phyloP scores from a whole-genome alignment of 92 coral and sea anemone genomes.

The Paramuricea clavata region DNA sequence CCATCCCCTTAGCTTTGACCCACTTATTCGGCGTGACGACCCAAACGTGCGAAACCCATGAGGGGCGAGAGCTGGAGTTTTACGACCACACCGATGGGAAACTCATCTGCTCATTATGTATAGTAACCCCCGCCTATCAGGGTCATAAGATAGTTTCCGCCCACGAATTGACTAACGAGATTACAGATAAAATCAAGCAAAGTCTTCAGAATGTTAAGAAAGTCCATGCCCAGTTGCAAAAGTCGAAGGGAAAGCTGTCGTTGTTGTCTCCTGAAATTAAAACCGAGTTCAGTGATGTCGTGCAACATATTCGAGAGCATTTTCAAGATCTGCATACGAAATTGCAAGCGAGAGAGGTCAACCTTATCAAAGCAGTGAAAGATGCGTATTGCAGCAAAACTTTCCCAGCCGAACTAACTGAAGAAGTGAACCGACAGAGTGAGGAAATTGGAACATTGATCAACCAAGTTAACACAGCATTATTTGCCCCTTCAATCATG shows the following conservation, averaged over 20 bases:
- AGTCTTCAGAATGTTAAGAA: conserved; percentile 72
- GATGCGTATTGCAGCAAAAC: conserved; percentile 58
- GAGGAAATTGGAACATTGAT: conserved; percentile 49
- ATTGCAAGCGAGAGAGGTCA: conserved; percentile 85
- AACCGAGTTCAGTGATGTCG: conserved; percentile 76
- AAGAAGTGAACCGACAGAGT: conserved; percentile 64
- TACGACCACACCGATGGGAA: conserved; percentile 80
- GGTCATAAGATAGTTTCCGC: conserved; percentile 79
- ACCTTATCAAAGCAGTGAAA: conserved; percentile 76
- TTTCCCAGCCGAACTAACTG: conserved; percentile 53
- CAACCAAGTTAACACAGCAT: neutral
- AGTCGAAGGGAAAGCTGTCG: conserved; percentile 48
- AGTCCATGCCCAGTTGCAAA: conserved; percentile 72
- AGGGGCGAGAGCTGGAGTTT: conserved; percentile 85
- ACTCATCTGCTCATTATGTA: conserved; percentile 95
- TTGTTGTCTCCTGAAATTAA: conserved; percentile 63
- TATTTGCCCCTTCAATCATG: neutral
- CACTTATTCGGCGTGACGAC: conserved; percentile 20
- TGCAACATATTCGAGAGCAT: conserved; percentile 83
- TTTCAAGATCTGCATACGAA: conserved; percentile 80
- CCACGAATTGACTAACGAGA: conserved; percentile 69
- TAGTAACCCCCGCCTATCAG: conserved; percentile 78
- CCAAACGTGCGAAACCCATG: conserved; percentile 80
- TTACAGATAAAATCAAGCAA: conserved; percentile 71
- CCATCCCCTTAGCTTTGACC: conserved; percentile 63